phyloP scores from a whole-genome alignment of 2,113 vertebrate genomes.

The Saimiri boliviensis region DNA sequence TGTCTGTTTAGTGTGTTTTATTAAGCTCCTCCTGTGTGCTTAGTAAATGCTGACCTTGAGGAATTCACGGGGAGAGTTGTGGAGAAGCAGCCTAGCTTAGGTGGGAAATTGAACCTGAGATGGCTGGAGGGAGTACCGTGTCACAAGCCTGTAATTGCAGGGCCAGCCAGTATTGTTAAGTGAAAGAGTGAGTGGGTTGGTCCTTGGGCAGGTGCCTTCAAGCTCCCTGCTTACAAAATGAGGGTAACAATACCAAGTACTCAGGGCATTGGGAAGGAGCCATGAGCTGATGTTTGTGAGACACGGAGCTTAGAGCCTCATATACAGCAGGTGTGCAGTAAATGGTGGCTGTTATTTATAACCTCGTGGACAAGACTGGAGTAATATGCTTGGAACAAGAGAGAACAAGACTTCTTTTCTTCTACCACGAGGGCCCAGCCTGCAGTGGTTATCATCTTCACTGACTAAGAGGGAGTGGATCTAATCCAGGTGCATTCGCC shows the following conservation, averaged over 20 bases:
- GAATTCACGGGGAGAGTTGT: neutral
- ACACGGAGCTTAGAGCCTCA: neutral
- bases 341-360: slow-evolving; percentile 65
- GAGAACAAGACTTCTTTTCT: slow-evolving; percentile 42
- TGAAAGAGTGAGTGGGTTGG: neutral
- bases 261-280: slow-evolving; percentile 28
- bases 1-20: neutral
- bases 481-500: neutral
- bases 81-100: neutral
- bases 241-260: neutral
- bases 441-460: neutral
- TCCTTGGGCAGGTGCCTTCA: slow-evolving; percentile 6
- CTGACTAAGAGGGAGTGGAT: neutral
- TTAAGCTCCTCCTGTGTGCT: neutral
- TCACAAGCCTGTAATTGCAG: neutral
- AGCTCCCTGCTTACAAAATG: slow-evolving; percentile 14
- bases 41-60: neutral
- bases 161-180: neutral
- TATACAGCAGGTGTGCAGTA: slow-evolving; percentile 62
- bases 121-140: neutral
- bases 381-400: slow-evolving; percentile 8
- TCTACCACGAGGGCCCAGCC: neutral
- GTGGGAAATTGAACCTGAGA: neutral
- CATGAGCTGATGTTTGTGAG: slow-evolving; percentile 13
- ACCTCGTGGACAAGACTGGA: slow-evolving; percentile 20